phyloP scores from a whole-genome alignment of 2,888 invertebrate genomes.

The Steromphala cineraria region DNA sequence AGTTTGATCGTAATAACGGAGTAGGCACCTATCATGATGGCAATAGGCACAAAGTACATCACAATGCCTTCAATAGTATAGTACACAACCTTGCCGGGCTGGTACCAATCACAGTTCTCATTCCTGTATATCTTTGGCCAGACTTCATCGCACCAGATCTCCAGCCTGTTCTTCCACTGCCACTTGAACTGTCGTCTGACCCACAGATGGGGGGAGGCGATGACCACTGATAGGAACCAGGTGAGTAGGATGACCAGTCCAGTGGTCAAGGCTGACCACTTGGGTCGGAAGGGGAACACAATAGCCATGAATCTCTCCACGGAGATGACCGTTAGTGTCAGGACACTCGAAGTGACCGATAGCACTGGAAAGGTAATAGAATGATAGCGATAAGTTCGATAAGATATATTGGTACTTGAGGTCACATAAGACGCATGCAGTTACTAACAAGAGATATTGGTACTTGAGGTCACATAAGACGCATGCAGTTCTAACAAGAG shows the following conservation, averaged over 20 bases:
- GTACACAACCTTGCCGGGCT: slow-evolving; percentile 49
- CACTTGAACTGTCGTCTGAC: slow-evolving; percentile 44
- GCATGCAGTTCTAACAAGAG: no score
- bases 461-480: no score
- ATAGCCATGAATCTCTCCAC: slow-evolving; percentile 69
- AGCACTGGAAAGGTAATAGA: slow-evolving; percentile 50
- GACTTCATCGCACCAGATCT: slow-evolving; percentile 61
- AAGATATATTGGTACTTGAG: not conserved
- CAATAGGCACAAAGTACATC: slow-evolving; percentile 66
- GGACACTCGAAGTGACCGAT: slow-evolving; percentile 63
- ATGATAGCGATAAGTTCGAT: no score
- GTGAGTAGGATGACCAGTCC: slow-evolving; percentile 44
- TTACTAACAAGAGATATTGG: no score
- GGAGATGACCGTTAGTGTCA: slow-evolving; percentile 66
- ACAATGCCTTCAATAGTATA: slow-evolving; percentile 58
- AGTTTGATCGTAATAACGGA: slow-evolving; percentile 55
- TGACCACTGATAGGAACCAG: slow-evolving; percentile 52
- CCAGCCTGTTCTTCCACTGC: slow-evolving; percentile 53
- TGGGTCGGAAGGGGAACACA: slow-evolving; percentile 60
- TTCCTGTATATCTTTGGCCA: slow-evolving; percentile 58
- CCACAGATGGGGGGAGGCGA: slow-evolving; percentile 61
- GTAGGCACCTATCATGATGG: slow-evolving; percentile 64
- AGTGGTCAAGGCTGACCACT: slow-evolving; percentile 43
- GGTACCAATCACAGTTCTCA: slow-evolving; percentile 26
- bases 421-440: no score